Evolutionary conservation across 2,113 vertebrate species (phyloP).

Genomic region (Oxyruncus cristatus): DNA sequence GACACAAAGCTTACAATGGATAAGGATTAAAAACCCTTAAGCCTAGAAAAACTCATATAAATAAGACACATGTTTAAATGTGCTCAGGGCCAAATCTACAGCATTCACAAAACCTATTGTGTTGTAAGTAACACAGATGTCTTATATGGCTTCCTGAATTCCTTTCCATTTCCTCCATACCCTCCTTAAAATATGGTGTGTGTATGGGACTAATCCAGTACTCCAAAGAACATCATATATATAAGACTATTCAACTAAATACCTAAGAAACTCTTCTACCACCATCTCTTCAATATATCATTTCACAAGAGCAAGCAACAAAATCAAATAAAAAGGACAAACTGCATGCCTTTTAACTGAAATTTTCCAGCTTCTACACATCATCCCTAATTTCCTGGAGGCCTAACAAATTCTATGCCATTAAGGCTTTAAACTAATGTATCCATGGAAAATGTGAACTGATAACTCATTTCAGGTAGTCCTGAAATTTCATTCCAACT

Average conservation of each 20-base stretch:
- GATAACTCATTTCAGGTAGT: background rate
- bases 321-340: background rate
- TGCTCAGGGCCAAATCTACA: background rate
- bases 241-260: background rate
- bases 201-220: background rate
- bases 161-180: background rate
- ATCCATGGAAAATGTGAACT: background rate
- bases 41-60: background rate
- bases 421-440: background rate
- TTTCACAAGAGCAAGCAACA: background rate
- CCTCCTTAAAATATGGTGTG: background rate
- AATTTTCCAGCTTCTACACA: background rate
- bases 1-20: background rate
- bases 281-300: background rate
- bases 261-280: background rate
- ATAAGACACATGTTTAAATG: background rate
- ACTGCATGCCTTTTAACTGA: background rate
- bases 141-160: conserved; percentile 5
- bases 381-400: background rate
- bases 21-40: background rate
- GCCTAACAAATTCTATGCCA: background rate
- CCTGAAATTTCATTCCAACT: background rate
- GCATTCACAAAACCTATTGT: background rate
- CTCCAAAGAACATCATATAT: background rate
- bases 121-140: background rate